These are phyloP conservation scores for Ctenopoma kingsleyae DNA, from an alignment of 2,797 vertebrate species.

Conservation along the genomic window DNA sequence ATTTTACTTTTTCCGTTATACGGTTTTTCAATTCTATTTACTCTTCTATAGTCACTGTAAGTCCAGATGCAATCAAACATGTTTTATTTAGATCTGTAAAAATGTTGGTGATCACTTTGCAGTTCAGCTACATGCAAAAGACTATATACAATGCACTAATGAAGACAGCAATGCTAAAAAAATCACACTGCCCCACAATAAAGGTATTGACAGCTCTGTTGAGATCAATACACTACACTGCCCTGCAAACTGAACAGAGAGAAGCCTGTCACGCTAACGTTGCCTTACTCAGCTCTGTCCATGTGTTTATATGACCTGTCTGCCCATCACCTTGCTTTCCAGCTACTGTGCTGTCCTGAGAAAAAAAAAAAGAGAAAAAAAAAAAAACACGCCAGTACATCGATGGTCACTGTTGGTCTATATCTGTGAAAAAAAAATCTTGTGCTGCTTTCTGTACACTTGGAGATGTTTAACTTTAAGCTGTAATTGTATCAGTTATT, in stretches of 20 bases:
- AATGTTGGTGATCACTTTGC: conserved; percentile 83
- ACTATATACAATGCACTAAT: conserved; percentile 85
- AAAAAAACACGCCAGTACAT: conserved; percentile 79
- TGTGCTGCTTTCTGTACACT: conserved; percentile 86
- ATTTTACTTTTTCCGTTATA: conserved; percentile 81
- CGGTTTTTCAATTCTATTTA: conserved; percentile 81
- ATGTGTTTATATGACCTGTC: conserved; percentile 82
- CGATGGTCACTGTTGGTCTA: conserved; percentile 83
- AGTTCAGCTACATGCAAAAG: conserved; percentile 82
- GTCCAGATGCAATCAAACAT: conserved; percentile 85
- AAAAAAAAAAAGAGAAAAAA: conserved; percentile 23
- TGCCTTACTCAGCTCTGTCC: conserved; percentile 88
- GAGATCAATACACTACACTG: conserved; percentile 83
- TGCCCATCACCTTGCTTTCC: conserved; percentile 84
- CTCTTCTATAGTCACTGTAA: conserved; percentile 86
- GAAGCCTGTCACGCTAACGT: conserved; percentile 86
- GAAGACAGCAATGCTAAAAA: conserved; percentile 78
- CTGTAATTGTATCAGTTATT: conserved; percentile 82
- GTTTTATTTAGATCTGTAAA: conserved; percentile 83
- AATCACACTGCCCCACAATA: conserved; percentile 81
- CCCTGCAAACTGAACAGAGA: conserved; percentile 85
- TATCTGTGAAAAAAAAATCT: conserved; percentile 79
- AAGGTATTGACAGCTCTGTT: conserved; percentile 78
- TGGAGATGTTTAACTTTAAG: conserved; percentile 83
- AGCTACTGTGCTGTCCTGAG: conserved; percentile 80